Evolutionary conservation across 2,888 invertebrate genomes (phyloP), one percentile per base, ranked within the genome.

Genomic region (Dyspetes luteomarginatus): DNA sequence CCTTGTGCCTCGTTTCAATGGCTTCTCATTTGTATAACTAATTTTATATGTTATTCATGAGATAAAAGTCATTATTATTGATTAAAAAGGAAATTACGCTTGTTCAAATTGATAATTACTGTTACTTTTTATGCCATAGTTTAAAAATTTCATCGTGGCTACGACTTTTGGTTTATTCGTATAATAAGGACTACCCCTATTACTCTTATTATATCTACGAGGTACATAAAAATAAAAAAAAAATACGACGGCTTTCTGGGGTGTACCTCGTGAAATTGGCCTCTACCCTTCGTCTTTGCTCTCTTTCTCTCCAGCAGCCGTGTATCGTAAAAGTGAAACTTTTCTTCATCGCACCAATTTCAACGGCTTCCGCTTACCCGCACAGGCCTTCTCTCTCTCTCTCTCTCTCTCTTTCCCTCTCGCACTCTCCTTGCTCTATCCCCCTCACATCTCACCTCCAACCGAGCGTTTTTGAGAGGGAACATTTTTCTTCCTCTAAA

Each of bases 271-370:
- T 52, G 12, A 55, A 78, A 81, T 77, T 73, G 77, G 69, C 26
- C 48, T 36, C 50, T n/a, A 15, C 36, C 28, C 26, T 36, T 50
- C 24, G 48, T 28, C 60, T 15, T 62, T 26, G 36, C 22, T 3
- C 7, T 17, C n/a, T n/a, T n/a, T n/a, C n/a, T n/a, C n/a, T n/a
- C n/a, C n/a, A n/a, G 17, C 41, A 48, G 60, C 67, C 28, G 43
- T 48, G 45, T 19, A 41, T 79, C 62, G 45, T 64, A 69, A 45
- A 56, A 81, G 41, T 67, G 55, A 50, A 72, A 78, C 65, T 73
- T 78, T 82, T 74, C 74, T 82, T 79, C 67, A 68, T 74, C 58
- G 69, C 71, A 65, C 62, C 75, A 78, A 78, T 78, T 83, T 76
- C 74, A 28, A 68, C 68, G 48, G 43, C 48, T 55, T 26, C 41